Base-by-base conservation (phyloP, 2,113 vertebrate genomes). In the Campylomormyrus tamandua region DNA sequence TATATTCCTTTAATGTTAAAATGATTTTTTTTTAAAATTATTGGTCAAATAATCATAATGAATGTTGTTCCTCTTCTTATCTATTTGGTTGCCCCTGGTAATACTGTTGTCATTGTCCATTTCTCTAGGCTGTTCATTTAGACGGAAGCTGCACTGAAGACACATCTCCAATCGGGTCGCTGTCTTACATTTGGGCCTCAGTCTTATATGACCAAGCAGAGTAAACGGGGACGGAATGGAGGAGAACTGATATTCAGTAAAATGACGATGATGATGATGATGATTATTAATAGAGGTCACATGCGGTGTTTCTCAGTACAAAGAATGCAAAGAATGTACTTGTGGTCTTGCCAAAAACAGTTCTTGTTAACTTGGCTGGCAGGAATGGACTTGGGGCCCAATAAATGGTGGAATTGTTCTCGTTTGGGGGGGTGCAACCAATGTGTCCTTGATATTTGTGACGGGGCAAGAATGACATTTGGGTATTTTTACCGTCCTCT, bases 121-220 rank as follows among this genome's bases (percentile, higher is more conserved):
- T 83, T 52, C 39, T 49, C n/a, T n/a, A 90, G 90, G 90, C 15
- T 90, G 90, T 52, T 90, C 90, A 27, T 90, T 85, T 89, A 90
- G 90, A 39, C 88, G 88, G 77, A 90, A 90, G 35, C 56, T 49
- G 17, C 74, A 85, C 56, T 42, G 83, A 62, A 62, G 89, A 49
- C 48, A 2, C 27, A 5, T 50, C 48, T 46, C 48, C 8, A 31
- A 0, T 45, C 1, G 35, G 9, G 27, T 15, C n/a, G 52, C 21
- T 31, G n/a, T 27, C 45, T 9, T 8, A 83, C 80, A 77, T 39
- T 6, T 19, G 6, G 70, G 70, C 70, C 31, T 77, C 70, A 77
- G 70, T 15, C 27, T 39, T 17, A 19, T 17, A 6, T 39, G 10
- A 17, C 27, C 70, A 77, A 80, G 27, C 31, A 39, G 62, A 70